A percentile compares a stretch with the other conserved stretches of the same genome.
These are phyloP conservation scores for Protonibea diacanthus DNA, from an alignment of 2,797 vertebrate species.

Conservation along the genomic window DNA sequence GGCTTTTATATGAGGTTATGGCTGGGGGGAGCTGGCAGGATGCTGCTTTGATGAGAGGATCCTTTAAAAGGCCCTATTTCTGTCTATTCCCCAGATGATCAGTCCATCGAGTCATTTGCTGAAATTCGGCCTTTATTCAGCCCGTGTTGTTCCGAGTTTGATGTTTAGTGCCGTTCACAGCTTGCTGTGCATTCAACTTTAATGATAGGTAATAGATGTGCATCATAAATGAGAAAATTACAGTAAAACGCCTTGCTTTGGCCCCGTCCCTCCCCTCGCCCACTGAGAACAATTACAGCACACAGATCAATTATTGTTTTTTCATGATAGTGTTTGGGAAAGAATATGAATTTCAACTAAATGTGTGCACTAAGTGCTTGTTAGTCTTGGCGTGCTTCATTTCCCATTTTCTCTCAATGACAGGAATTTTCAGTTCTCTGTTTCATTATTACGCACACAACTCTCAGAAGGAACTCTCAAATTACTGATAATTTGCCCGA, in stretches of 20 bases:
- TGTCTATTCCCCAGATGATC: constrained; percentile 63
- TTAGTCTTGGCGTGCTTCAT: constrained; percentile 22
- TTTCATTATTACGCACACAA: constrained; percentile 49
- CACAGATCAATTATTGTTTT: constrained; percentile 69
- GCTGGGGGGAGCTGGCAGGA: constrained; percentile 68
- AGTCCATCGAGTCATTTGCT: constrained; percentile 58
- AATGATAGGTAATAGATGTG: constrained; percentile 70
- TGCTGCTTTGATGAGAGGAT: constrained; percentile 76
- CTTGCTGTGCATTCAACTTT: constrained; percentile 63
- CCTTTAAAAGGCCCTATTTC: constrained; percentile 72
- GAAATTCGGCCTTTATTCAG: constrained; percentile 59
- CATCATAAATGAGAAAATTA: constrained; percentile 68
- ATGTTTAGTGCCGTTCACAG: constrained; percentile 51
- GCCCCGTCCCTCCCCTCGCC: constrained; percentile 40
- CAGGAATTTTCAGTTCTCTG: constrained; percentile 36
- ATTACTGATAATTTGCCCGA: constrained; percentile 42
- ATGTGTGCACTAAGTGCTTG: constrained; percentile 54
- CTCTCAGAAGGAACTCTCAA: constrained; percentile 51
- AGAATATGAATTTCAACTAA: constrained; percentile 55
- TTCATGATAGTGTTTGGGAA: constrained; percentile 53
- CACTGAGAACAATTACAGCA: constrained; percentile 58
- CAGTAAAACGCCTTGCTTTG: constrained; percentile 41
- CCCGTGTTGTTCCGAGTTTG: constrained; percentile 39
- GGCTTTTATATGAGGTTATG: constrained; percentile 71
- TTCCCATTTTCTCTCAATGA: constrained; percentile 52